These are phyloP conservation scores for western clawed frog (Xenopus tropicalis) DNA, from an alignment of 2,113 vertebrate species.

Conservation along the genomic window UCB_Xtro_10.0 CM004447.2:68064001-68064500, in stretches of 20 bases:
- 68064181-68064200: conserved; percentile 17
- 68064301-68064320: not conserved
- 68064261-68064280: conserved; percentile 14
- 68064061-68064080: not conserved
- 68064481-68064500: no score
- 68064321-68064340: conserved; percentile 2
- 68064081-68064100: conserved; percentile 4
- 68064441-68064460: no score
- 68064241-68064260: not conserved
- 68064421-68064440: no score
- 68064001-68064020: conserved; percentile 27
- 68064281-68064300: not conserved
- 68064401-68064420: no score
- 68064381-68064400: no score
- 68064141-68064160: conserved; percentile 8
- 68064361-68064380: conserved; percentile 9
- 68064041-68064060: not conserved
- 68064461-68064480: no score
- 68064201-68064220: conserved; percentile 11
- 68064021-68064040: not conserved
- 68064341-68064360: conserved; percentile 13
- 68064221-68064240: not conserved
- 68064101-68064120: conserved; percentile 10
- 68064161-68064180: conserved; percentile 14
- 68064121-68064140: not conserved